Evolutionary conservation across 2,797 vertebrate genomes (phyloP), one percentile per base, ranked within the genome.

Genomic region (Hyperoplus lanceolatus): DNA sequence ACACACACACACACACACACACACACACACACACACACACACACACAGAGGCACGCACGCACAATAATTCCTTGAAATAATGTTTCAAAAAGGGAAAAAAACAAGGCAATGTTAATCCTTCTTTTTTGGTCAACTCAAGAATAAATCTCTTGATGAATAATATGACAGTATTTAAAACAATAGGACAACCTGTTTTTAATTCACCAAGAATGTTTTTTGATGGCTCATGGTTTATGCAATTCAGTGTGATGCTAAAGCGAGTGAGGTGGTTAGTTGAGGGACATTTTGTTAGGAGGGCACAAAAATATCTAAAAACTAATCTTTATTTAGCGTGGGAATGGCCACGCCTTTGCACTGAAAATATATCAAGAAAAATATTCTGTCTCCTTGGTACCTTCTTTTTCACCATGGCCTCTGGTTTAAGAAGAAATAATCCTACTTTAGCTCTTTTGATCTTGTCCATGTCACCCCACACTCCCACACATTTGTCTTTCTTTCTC

Each of bases 381-480:
- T 43, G 38, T 14, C 13, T 36, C 5, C 4, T 65, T 42, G 36
- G 36, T 61, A 70, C 4, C 70, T 42, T 65, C 16, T 59, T 42
- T 59, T n/a, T 29, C 58, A 59, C 58, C 5, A 4, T 39, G 38
- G 68, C 70, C 57, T 29, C 36, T 18, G 58, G 55, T 48, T 43
- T 15, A 4, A 54, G n/a, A 73, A 54, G 53, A 79, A 61, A n/a
- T 39, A 64, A 51, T 79, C 59, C 54, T 68, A 5, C 49, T 48
- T 50, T 29, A 36, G 62, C 60, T 69, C 29, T 58, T 48, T 11
- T 6, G 6, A 60, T 82, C 38, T 49, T 72, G 61, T 65, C 56
- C 13, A 21, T 82, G 76, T 88, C 54, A 74, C 53, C 73, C 18
- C 68, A 45, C 54, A 69, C 59, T 29, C 73, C 67, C 45, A 75